Evolutionary conservation across 2,113 vertebrate species (phyloP).

Genomic region (Sminthopsis crassicaudata): DNA sequence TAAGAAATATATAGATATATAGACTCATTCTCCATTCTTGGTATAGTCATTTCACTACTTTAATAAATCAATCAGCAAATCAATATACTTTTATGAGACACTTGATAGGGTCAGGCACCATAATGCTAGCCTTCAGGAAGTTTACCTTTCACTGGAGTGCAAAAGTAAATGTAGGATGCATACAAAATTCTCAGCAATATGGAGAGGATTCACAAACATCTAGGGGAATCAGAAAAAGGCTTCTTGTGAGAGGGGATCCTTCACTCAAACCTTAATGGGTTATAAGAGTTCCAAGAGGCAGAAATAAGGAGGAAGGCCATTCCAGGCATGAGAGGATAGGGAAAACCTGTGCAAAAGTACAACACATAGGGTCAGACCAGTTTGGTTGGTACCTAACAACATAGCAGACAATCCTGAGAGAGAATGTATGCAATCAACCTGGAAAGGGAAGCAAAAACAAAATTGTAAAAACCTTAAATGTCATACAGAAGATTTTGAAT

Average conservation of each 20-base stretch:
- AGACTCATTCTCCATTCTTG: background rate
- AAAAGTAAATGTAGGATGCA: background rate
- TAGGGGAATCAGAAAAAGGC: background rate
- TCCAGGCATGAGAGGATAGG: background rate
- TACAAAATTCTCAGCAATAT: background rate
- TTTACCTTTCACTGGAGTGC: background rate
- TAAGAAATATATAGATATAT: background rate
- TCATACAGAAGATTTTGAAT: background rate
- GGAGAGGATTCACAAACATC: background rate
- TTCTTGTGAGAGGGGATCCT: background rate
- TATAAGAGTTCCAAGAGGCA: background rate
- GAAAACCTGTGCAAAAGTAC: background rate
- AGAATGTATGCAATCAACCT: background rate
- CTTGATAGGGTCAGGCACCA: background rate
- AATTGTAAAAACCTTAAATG: background rate
- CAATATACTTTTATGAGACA: background rate
- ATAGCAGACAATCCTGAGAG: background rate
- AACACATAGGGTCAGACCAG: background rate
- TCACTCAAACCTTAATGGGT: background rate
- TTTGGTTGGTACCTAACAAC: background rate
- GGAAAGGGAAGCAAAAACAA: background rate
- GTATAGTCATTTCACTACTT: background rate
- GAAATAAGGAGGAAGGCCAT: background rate
- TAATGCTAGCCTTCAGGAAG: background rate
- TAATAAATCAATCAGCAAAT: background rate